Percentiles rank a stretch among this genome's conserved stretches.
Conservation (phyloP, 2,888 invertebrate species). For the Lepidonotus clava region DNA sequence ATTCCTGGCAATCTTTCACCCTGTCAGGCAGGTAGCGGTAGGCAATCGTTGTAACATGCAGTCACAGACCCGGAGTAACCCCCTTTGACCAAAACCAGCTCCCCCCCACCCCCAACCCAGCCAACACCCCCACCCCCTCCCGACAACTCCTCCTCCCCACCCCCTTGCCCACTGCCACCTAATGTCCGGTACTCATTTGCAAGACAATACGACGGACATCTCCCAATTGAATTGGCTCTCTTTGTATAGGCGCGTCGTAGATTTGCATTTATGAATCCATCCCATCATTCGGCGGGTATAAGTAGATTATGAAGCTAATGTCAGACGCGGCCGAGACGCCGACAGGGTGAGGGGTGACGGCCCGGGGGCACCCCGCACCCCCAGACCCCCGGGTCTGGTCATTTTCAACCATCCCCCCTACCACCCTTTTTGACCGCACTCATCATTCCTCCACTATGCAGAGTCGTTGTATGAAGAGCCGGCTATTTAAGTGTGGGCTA, state of each 20-base stretch:
- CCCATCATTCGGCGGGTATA: not conserved
- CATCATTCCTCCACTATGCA: too few species aligned
- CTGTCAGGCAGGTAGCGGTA: too few species aligned
- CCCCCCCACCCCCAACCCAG: too few species aligned
- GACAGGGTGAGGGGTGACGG: not conserved
- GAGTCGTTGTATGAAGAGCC: too few species aligned
- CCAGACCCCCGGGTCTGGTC: not conserved
- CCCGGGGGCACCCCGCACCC: not conserved
- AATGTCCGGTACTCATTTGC: not conserved
- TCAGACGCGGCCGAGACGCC: too few species aligned
- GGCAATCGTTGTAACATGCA: too few species aligned
- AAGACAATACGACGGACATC: slow-evolving; percentile 9
- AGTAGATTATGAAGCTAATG: slow-evolving; percentile 13
- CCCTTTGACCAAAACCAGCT: too few species aligned
- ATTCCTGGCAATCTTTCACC: too few species aligned
- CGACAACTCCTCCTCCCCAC: not conserved
- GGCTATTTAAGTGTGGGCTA: too few species aligned
- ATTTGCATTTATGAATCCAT: slow-evolving; percentile 28
- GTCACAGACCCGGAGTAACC: too few species aligned
- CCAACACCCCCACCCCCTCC: not conserved
- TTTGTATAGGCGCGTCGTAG: slow-evolving; percentile 15
- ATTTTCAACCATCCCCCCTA: not conserved
- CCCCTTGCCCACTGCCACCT: not conserved
- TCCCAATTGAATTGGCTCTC: not conserved
- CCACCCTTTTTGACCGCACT: too few species aligned